Evolutionary conservation across 2,113 vertebrate species (phyloP).

Genomic region (Salminus brasiliensis): DNA sequence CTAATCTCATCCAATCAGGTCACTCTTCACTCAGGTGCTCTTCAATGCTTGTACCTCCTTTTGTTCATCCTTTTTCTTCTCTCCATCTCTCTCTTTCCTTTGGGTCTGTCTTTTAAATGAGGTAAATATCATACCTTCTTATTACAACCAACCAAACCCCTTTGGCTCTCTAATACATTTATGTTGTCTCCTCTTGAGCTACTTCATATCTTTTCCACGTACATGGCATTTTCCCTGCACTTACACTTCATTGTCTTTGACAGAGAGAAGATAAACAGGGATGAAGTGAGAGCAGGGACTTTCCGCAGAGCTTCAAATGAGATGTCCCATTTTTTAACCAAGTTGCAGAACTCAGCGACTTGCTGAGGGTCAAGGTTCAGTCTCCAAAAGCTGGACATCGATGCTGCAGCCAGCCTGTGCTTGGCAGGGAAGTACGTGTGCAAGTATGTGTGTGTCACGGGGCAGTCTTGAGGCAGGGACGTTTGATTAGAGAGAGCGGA

Average conservation of each 20-base stretch:
- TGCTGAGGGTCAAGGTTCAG: background rate
- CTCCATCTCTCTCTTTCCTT: background rate
- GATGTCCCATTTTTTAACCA: background rate
- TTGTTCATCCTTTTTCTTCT: too few species aligned
- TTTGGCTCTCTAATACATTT: constrained; percentile 24
- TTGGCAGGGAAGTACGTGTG: background rate
- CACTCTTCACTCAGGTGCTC: background rate
- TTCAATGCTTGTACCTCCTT: background rate
- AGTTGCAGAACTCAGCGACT: background rate
- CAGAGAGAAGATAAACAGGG: constrained; percentile 3
- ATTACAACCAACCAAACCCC: constrained; percentile 17
- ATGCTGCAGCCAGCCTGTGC: background rate
- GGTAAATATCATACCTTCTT: constrained; percentile 9
- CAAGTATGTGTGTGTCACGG: background rate
- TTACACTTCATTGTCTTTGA: constrained; percentile 29
- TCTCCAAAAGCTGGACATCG: background rate
- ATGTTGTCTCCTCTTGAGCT: background rate
- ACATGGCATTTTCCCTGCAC: constrained; percentile 19
- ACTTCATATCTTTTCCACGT: constrained; percentile 7
- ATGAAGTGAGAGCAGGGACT: background rate
- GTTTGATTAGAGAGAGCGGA: constrained; percentile 43
- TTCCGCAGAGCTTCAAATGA: constrained; percentile 7
- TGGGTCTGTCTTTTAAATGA: background rate
- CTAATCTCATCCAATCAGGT: background rate
- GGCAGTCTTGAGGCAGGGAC: constrained; percentile 16